Conservation (phyloP, 2,888 invertebrate genomes). For the Tuta absoluta region DNA sequence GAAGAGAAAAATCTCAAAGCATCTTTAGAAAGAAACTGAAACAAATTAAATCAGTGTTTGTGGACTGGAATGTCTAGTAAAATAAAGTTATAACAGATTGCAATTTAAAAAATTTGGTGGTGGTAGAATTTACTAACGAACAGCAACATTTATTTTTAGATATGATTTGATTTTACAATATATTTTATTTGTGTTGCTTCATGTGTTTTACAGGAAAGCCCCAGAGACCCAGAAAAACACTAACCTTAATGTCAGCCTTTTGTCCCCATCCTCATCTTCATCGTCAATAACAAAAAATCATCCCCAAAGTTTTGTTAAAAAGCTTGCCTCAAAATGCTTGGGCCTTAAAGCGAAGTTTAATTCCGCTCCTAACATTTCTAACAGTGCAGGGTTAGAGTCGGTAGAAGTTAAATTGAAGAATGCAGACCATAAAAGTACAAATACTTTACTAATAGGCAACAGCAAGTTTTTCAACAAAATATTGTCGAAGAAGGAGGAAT, state of each 20-base stretch:
- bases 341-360: constrained; percentile 76
- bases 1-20: constrained; percentile 27
- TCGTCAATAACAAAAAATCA: constrained; percentile 71
- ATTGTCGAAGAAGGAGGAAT: constrained; percentile 72
- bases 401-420: constrained; percentile 63
- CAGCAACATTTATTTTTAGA: constrained; percentile 34
- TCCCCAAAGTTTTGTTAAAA: constrained; percentile 76
- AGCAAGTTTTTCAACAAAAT: constrained; percentile 73
- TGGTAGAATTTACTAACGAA: constrained; percentile 45
- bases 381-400: constrained; percentile 57
- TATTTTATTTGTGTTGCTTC: constrained; percentile 63
- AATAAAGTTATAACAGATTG: constrained; percentile 24
- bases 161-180: constrained; percentile 51
- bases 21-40: constrained; percentile 53
- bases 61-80: constrained; percentile 46
- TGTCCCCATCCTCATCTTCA: constrained; percentile 72
- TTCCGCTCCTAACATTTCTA: constrained; percentile 77
- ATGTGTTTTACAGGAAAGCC: constrained; percentile 78
- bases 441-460: constrained; percentile 70
- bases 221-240: constrained; percentile 75
- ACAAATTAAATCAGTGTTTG: constrained; percentile 52
- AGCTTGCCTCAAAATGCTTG: constrained; percentile 79
- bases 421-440: constrained; percentile 57
- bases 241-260: constrained; percentile 70
- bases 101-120: constrained; percentile 42